Percentiles rank a stretch among this genome's conserved stretches.
Conservation (phyloP, 2,113 vertebrate species). For the Scalopus aquaticus region DNA sequence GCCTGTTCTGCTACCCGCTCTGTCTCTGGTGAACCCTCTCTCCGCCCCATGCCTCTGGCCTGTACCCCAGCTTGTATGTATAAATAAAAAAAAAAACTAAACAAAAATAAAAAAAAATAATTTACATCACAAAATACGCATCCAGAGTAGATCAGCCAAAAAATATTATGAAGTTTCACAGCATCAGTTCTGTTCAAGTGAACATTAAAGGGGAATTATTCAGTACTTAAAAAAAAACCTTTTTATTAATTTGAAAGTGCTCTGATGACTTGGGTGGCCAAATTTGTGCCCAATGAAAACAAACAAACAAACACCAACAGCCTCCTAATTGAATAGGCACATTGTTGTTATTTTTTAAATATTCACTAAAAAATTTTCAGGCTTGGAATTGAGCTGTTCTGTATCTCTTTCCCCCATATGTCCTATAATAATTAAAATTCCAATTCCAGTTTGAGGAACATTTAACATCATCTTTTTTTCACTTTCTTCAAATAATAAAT, state of each 20-base stretch:
- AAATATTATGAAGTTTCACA: not conserved
- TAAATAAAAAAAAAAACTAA: too few relatives aligned
- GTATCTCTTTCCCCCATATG: constrained; percentile 44
- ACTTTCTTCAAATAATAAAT: constrained; percentile 67
- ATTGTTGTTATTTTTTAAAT: not conserved
- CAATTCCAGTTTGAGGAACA: constrained; percentile 63
- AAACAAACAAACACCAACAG: not conserved
- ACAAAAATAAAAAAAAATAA: too few relatives aligned
- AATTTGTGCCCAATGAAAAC: constrained; percentile 4
- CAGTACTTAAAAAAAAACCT: not conserved
- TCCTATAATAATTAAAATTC: constrained; percentile 70
- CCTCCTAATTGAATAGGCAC: not conserved
- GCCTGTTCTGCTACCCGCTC: too few relatives aligned
- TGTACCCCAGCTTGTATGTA: too few relatives aligned
- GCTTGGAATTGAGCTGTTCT: constrained; percentile 27
- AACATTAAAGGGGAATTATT: not conserved
- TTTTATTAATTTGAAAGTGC: constrained; percentile 5
- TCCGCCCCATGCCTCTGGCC: too few relatives aligned
- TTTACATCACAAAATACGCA: not conserved
- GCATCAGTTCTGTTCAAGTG: not conserved
- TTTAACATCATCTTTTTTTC: constrained; percentile 56
- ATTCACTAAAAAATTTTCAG: not conserved
- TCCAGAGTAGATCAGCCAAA: not conserved
- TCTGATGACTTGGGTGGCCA: not conserved
- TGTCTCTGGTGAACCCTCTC: too few relatives aligned